phyloP scores from a whole-genome alignment of 2,113 vertebrate species.

The Stercorarius parasiticus region DNA sequence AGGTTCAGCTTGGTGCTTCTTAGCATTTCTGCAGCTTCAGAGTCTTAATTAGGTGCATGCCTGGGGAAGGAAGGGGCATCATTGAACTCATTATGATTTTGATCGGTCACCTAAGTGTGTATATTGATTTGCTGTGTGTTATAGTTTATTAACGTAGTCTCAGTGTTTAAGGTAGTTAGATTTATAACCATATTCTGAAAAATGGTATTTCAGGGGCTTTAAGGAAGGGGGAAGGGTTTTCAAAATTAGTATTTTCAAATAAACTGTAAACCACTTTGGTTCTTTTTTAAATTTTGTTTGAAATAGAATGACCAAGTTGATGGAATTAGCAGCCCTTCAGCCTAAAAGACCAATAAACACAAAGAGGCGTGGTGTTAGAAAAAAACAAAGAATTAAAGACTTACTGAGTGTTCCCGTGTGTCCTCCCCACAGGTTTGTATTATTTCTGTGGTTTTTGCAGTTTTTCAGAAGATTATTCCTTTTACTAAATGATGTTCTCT shows the following conservation, averaged over 20 bases:
- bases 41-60: neutral
- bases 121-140: neutral
- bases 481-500: neutral
- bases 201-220: neutral
- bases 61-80: neutral
- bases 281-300: neutral
- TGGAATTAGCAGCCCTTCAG: constrained; percentile 90
- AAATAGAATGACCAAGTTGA: constrained; percentile 87
- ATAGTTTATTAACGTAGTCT: neutral
- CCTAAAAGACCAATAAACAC: constrained; percentile 86
- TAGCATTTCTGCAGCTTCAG: neutral
- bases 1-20: neutral
- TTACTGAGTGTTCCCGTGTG: constrained; percentile 80
- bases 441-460: neutral
- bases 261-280: neutral
- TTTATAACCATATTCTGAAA: neutral
- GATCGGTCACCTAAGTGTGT: neutral
- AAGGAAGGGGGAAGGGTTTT: neutral
- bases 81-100: rapidly evolving
- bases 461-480: neutral
- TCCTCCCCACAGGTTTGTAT: constrained; percentile 82
- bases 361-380: constrained; percentile 84
- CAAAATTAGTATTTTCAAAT: neutral
- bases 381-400: constrained; percentile 92
- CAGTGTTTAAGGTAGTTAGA: neutral